Evolutionary conservation across 2,888 invertebrate genomes (phyloP), one percentile per base, ranked within the genome.

Genomic region (Eristalis intricaria): DNA sequence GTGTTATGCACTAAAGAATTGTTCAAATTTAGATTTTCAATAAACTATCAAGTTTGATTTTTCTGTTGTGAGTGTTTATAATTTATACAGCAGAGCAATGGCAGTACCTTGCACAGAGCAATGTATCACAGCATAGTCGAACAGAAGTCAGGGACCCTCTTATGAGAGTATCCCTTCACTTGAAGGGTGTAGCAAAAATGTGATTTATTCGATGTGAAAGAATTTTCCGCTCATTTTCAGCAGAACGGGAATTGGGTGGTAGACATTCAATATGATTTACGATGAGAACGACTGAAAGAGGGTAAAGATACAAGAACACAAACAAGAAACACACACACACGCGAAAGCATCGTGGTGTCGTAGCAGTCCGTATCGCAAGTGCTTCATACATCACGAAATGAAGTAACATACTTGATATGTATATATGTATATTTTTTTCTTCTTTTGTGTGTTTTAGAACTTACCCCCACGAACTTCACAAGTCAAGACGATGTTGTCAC

Each of bases 391-490:
- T 60, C 50, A 50, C 19, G 2, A 8, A 60, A 61, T 43, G 43
- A 35, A 56, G 35, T 38, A 60, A 74, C 78, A 38, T 64, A 64
- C 66, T 32, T 56, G 65, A 63, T 69, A 61, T 43, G 38, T 50
- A 50, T 81, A 68, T 32, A 61, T 29, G 40, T 68, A 68, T 60
- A 40, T 66, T 35, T 38, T 70, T 66, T 56, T 70, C 40, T 56
- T 68, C 76, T 56, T 68, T 70, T 60, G 61, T 80, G 43, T 77
- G 58, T 61, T 32, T 63, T 26, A 40, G 89, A 89, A 93, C 96
- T 96, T 94, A 98, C 98, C 98, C 90, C 97, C 97, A 90, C 97
- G 95, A 83, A 97, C 98, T 94, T 97, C 97, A 92, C 98, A 98
- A 88, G 96, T 96, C 86, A 98, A 94, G 43, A 96, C 95, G 89